phyloP scores from a whole-genome alignment of 92 coral and sea anemone genomes.

The Palythoa caribaeorum region DNA sequence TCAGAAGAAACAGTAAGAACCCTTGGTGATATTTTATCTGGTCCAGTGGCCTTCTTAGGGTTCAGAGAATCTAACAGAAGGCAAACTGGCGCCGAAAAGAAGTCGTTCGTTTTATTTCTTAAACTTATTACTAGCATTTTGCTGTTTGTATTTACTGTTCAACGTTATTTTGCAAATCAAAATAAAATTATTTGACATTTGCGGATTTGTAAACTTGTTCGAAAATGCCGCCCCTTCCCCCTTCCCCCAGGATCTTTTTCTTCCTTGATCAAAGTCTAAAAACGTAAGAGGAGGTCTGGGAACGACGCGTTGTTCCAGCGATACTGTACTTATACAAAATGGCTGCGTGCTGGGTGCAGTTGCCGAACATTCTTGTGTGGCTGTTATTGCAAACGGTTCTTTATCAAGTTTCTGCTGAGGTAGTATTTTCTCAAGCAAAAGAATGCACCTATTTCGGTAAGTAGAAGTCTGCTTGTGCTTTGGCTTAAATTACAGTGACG shows the following conservation, averaged over 20 bases:
- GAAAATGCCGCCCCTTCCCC: background rate
- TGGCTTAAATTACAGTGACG: too few species aligned
- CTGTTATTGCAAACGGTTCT: conserved; percentile 19
- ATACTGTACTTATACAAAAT: background rate
- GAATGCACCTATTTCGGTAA: conserved; percentile 42
- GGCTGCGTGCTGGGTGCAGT: conserved; percentile 22
- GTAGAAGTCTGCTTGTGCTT: background rate
- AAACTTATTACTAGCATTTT: too few species aligned
- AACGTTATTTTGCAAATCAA: too few species aligned
- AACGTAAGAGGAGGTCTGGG: background rate
- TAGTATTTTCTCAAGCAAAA: conserved; percentile 6
- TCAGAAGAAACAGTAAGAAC: too few species aligned
- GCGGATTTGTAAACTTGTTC: too few species aligned
- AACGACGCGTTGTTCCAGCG: background rate
- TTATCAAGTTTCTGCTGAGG: conserved; percentile 19
- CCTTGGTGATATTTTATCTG: too few species aligned
- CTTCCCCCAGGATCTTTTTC: background rate
- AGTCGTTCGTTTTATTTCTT: too few species aligned
- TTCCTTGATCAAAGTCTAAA: background rate
- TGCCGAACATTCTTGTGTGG: background rate
- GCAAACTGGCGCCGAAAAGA: too few species aligned
- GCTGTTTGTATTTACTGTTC: too few species aligned
- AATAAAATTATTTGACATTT: too few species aligned
- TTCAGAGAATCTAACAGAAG: too few species aligned
- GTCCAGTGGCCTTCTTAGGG: too few species aligned